Evolutionary conservation across 2,113 vertebrate genomes (phyloP).

Genomic region (Phocoena phocoena): DNA sequence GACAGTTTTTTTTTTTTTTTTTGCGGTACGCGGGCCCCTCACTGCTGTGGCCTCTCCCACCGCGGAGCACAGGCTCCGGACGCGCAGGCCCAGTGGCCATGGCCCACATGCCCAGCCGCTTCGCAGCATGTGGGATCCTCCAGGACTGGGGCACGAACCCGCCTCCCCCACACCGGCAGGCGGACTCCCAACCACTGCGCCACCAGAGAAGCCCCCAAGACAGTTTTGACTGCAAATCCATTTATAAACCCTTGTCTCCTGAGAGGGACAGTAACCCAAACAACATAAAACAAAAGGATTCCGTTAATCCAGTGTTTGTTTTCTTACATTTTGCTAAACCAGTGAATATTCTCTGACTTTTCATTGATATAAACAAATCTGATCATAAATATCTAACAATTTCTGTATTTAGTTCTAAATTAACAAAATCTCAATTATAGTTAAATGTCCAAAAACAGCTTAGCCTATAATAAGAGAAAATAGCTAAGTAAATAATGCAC

Average conservation of each 20-base stretch:
- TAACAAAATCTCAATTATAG: neutral
- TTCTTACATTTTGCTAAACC: neutral
- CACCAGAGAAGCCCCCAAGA: neutral
- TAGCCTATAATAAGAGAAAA: neutral
- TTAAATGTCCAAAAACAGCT: neutral
- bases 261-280: neutral
- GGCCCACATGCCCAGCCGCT: too few relatives aligned
- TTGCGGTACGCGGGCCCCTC: too few relatives aligned
- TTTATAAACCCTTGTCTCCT: neutral
- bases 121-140: too few relatives aligned
- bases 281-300: neutral
- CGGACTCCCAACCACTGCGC: too few relatives aligned
- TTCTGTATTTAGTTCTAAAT: conserved; percentile 35
- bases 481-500: neutral
- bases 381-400: neutral
- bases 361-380: conserved; percentile 10
- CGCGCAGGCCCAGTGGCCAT: too few relatives aligned
- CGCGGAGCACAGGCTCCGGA: too few relatives aligned
- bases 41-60: too few relatives aligned
- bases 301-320: neutral
- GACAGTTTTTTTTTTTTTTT: neutral
- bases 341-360: neutral
- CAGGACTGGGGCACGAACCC: too few relatives aligned
- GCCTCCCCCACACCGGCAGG: too few relatives aligned
- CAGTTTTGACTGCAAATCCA: neutral